Percentiles rank a stretch among this genome's conserved stretches.
Evolutionary conservation across 2,113 vertebrate species (phyloP).

Genomic region (Hemiscyllium ocellatum): DNA sequence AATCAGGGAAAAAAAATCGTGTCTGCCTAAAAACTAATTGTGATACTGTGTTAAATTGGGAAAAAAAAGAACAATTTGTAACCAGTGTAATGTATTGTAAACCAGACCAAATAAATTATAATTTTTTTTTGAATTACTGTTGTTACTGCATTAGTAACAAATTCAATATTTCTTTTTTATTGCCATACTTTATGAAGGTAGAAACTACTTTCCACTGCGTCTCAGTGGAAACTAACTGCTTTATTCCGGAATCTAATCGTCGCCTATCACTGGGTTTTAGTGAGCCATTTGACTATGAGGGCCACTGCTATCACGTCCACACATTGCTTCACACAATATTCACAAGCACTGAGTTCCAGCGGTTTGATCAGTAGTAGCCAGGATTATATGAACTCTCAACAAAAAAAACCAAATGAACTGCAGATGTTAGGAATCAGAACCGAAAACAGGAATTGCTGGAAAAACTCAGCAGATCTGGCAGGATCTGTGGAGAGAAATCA

Average conservation of each 20-base stretch:
- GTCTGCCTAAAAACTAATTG: neutral
- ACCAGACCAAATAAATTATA: constrained; percentile 27
- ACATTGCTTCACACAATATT: neutral
- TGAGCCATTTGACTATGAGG: neutral
- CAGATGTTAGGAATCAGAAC: too few relatives aligned
- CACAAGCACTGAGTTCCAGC: neutral
- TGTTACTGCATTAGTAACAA: neutral
- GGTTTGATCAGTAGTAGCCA: neutral
- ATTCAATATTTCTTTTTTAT: too few relatives aligned
- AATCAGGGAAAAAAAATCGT: neutral
- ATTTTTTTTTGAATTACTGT: neutral
- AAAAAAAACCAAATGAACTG: too few relatives aligned
- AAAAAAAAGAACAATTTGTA: neutral
- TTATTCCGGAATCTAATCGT: neutral
- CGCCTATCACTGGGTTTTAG: neutral
- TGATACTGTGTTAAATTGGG: neutral
- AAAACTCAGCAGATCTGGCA: too few relatives aligned
- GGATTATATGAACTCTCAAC: neutral
- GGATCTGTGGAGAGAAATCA: too few relatives aligned
- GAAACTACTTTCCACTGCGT: neutral
- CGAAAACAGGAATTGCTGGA: too few relatives aligned
- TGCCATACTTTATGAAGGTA: neutral
- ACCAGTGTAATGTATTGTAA: constrained; percentile 26
- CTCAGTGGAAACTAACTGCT: neutral
- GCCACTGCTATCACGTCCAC: neutral